Evolutionary conservation across 2,888 invertebrate species (phyloP).

Genomic region (Nomada fucata): DNA sequence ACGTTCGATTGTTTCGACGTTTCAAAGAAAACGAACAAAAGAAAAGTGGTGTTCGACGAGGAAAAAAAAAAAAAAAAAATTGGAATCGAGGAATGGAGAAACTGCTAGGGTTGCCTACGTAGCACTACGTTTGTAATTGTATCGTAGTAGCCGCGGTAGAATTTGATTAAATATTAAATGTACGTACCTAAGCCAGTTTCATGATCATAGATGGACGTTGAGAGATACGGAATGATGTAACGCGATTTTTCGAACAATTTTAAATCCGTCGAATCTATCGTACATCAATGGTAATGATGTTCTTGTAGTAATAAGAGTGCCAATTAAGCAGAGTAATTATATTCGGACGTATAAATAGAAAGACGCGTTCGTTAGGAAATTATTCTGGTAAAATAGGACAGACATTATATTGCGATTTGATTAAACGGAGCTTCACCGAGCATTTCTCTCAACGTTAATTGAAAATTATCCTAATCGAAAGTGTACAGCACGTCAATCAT

Average conservation of each 20-base stretch:
- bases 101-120: constrained; percentile 78
- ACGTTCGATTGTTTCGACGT: background rate
- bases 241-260: background rate
- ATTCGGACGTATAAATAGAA: too few relatives aligned
- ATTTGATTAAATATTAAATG: constrained; percentile 38
- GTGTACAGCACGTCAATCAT: constrained; percentile 19
- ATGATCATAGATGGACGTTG: constrained; percentile 51
- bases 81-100: constrained; percentile 62
- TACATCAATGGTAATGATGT: too few relatives aligned
- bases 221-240: constrained; percentile 55
- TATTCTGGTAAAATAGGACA: background rate
- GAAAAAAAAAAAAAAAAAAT: constrained; percentile 26
- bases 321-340: too few relatives aligned
- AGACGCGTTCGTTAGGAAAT: background rate
- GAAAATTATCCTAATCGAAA: constrained; percentile 42
- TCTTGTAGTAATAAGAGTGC: too few relatives aligned
- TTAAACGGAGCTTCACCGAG: background rate
- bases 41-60: constrained; percentile 46
- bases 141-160: constrained; percentile 40
- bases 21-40: background rate
- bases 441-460: constrained; percentile 63
- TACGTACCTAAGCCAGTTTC: constrained; percentile 61
- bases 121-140: constrained; percentile 74
- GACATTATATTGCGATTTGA: background rate
- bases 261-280: background rate